phyloP scores from a whole-genome alignment of 2,888 invertebrate genomes.

The Falcaria lacertinaria region DNA sequence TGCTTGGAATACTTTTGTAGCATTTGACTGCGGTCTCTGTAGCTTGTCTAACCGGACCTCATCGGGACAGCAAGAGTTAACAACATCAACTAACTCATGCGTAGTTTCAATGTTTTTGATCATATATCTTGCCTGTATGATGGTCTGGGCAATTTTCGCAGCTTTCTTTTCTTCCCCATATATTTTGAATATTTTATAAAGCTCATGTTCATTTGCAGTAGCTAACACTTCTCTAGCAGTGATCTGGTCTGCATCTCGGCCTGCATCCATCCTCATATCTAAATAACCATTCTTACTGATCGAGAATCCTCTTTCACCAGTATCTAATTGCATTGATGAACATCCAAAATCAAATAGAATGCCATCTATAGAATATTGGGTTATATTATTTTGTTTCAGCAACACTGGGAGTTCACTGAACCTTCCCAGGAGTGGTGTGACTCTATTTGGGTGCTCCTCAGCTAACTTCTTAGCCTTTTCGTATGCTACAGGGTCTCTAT shows the following conservation, averaged over 20 bases:
- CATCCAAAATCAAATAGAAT: slow-evolving; percentile 96
- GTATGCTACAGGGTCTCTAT: slow-evolving; percentile 92
- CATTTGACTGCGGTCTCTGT: slow-evolving; percentile 87
- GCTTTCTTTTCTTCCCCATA: slow-evolving; percentile 96
- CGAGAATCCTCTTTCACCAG: slow-evolving; percentile 90
- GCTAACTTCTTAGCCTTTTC: slow-evolving; percentile 83
- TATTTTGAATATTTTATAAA: slow-evolving; percentile 90
- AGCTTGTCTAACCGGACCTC: slow-evolving; percentile 84
- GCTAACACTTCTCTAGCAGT: slow-evolving; percentile 94
- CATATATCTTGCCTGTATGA: slow-evolving; percentile 90
- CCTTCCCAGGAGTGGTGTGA: slow-evolving; percentile 90
- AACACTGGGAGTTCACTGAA: slow-evolving; percentile 92
- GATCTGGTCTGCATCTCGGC: slow-evolving; percentile 83
- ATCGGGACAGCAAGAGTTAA: slow-evolving; percentile 81
- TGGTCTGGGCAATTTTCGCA: slow-evolving; percentile 90
- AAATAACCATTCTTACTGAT: slow-evolving; percentile 91
- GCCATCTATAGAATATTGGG: slow-evolving; percentile 87
- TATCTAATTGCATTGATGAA: slow-evolving; percentile 97
- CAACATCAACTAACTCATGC: slow-evolving; percentile 87
- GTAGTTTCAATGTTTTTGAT: slow-evolving; percentile 90
- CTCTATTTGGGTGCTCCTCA: slow-evolving; percentile 82
- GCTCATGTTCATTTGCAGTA: slow-evolving; percentile 86
- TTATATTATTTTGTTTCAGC: slow-evolving; percentile 79
- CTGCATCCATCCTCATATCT: slow-evolving; percentile 97
- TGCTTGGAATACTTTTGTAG: slow-evolving; percentile 96